These are phyloP conservation scores for Diacarnus erythraeanus DNA, from an alignment of 37 sponge, comb jelly and placozoan genomes.

Conservation along the genomic window DNA sequence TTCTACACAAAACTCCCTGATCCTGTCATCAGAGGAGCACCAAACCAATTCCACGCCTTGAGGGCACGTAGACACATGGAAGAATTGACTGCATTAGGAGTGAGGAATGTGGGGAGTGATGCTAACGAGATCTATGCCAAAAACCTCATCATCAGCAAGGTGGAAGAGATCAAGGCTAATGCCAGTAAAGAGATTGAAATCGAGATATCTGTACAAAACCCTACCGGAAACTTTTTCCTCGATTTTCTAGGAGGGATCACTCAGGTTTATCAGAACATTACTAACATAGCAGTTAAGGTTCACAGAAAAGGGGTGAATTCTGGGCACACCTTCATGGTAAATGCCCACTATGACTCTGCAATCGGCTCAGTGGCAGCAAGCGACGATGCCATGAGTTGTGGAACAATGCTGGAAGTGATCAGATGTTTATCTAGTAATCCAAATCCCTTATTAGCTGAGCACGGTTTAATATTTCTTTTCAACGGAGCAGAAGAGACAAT, in stretches of 20 bases:
- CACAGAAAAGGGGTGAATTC: conserved; percentile 13
- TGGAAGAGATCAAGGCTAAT: conserved; percentile 10
- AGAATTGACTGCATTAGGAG: conserved; percentile 46
- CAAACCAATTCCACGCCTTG: conserved; percentile 45
- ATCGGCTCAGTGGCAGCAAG: conserved; percentile 69
- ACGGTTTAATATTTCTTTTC: conserved; percentile 67
- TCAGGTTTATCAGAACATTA: conserved; percentile 58
- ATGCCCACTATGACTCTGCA: conserved; percentile 79
- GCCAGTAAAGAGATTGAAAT: conserved; percentile 40
- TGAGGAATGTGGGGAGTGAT: conserved; percentile 55
- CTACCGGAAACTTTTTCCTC: conserved; percentile 40
- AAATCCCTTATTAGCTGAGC: conserved; percentile 18
- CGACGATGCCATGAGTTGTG: conserved; percentile 83
- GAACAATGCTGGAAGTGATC: conserved; percentile 65
- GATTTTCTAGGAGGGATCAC: conserved; percentile 63
- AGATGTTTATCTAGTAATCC: conserved; percentile 35
- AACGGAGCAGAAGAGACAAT: conserved; percentile 82
- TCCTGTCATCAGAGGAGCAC: neutral
- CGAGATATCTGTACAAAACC: conserved; percentile 51
- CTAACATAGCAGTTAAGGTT: conserved; percentile 49
- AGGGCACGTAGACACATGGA: conserved; percentile 59
- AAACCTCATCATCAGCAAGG: conserved; percentile 19
- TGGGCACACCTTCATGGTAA: conserved; percentile 61
- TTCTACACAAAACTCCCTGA: conserved; percentile 25
- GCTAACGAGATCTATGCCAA: conserved; percentile 66